phyloP scores from a whole-genome alignment of 2,888 invertebrate genomes.

The Drosophila sordidapex region DNA sequence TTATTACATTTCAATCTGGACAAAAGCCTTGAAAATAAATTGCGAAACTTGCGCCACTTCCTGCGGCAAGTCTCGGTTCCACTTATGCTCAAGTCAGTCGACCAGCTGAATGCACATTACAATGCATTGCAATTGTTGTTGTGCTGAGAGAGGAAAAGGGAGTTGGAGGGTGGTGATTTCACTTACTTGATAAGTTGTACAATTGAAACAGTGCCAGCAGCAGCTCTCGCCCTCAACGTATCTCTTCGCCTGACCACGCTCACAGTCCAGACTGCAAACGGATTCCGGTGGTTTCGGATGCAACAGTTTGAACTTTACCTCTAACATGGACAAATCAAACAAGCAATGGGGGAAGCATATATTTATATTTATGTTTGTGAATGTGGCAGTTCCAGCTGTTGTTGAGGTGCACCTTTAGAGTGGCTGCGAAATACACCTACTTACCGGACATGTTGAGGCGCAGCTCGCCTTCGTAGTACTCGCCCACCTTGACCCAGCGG shows the following conservation, averaged over 20 bases:
- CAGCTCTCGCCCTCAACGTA: constrained; percentile 97
- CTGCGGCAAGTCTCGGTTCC: constrained; percentile 8
- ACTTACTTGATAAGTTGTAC: constrained; percentile 93
- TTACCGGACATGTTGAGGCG: constrained; percentile 92
- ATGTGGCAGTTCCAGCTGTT: constrained; percentile 21
- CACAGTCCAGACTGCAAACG: constrained; percentile 95
- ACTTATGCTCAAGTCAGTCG: constrained; percentile 33
- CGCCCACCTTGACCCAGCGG: constrained; percentile 94
- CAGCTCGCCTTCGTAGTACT: constrained; percentile 93
- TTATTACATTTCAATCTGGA: constrained; percentile 69
- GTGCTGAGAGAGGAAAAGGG: neutral
- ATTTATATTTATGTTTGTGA: neutral
- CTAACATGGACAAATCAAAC: constrained; percentile 84
- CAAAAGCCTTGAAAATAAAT: constrained; percentile 69
- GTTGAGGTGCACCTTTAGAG: constrained; percentile 1
- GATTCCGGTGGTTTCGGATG: constrained; percentile 93
- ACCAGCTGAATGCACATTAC: constrained; percentile 49
- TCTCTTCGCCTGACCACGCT: constrained; percentile 94
- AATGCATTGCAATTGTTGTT: constrained; percentile 16
- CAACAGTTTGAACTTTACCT: constrained; percentile 93
- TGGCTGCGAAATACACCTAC: constrained; percentile 43
- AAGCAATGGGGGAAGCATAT: neutral
- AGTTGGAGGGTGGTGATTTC: neutral
- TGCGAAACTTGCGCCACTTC: constrained; percentile 44
- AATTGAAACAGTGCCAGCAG: constrained; percentile 97